Percentiles rank a stretch among this genome's conserved stretches.
Conservation (phyloP, 2,113 vertebrate species). For the Hassar affinis region DNA sequence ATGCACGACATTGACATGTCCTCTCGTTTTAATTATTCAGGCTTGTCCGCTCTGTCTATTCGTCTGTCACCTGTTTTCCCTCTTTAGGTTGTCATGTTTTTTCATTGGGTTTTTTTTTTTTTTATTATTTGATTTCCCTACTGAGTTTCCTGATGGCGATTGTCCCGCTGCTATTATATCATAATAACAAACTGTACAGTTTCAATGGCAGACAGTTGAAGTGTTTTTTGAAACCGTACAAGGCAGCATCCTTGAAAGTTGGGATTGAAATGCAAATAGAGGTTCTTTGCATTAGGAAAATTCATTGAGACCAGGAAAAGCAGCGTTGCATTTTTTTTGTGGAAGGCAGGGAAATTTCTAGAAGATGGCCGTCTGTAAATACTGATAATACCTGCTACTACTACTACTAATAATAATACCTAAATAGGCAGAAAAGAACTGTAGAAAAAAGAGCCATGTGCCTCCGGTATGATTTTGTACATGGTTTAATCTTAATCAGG, state of each 20-base stretch:
- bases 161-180: background rate
- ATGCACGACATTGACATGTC: background rate
- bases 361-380: background rate
- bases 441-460: background rate
- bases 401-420: too few species aligned
- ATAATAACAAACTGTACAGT: background rate
- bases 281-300: conserved; percentile 66
- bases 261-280: conserved; percentile 61
- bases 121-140: background rate
- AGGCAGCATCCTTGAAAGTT: conserved; percentile 28
- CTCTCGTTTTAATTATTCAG: conserved; percentile 22
- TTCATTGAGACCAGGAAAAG: conserved; percentile 49
- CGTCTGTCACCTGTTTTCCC: background rate
- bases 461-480: background rate
- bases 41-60: background rate
- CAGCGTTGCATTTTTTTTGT: conserved; percentile 36
- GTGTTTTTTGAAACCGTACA: background rate
- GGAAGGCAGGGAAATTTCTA: conserved; percentile 47
- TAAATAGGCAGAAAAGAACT: background rate
- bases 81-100: background rate
- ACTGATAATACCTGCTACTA: too few species aligned
- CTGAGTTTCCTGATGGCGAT: background rate
- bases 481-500: background rate
- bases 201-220: background rate
- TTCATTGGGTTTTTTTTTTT: background rate